phyloP scores from a whole-genome alignment of 1,140 invertebrate species.

The Pseudomyrmex gracilis region DNA sequence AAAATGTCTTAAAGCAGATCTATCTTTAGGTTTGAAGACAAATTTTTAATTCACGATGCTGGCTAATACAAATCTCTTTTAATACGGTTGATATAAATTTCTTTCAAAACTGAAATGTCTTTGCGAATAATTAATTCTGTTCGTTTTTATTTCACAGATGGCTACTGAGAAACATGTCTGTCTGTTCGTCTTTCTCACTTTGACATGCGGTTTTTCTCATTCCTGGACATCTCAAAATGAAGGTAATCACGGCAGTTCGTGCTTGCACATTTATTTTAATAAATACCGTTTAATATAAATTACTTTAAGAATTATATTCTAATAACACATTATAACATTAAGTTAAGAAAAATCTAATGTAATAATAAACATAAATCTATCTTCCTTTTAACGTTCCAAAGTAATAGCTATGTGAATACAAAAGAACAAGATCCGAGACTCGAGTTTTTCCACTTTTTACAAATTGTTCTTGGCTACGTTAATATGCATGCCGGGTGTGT shows the following conservation, averaged over 20 bases:
- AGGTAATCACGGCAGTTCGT: constrained; percentile 70
- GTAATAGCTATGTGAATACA: neutral
- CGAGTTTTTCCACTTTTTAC: constrained; percentile 51
- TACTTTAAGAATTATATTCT: neutral
- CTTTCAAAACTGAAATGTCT: neutral
- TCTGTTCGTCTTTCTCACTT: constrained; percentile 77
- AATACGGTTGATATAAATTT: neutral
- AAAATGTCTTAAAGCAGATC: constrained; percentile 54
- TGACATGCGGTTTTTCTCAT: constrained; percentile 76
- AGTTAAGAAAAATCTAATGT: too few species aligned
- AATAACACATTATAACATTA: too few species aligned
- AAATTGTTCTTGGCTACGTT: constrained; percentile 37
- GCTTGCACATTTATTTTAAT: neutral
- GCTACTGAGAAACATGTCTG: constrained; percentile 77
- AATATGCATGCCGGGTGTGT: constrained; percentile 37
- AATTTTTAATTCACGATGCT: constrained; percentile 15
- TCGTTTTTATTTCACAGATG: constrained; percentile 77
- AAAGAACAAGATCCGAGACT: constrained; percentile 25
- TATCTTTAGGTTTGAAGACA: constrained; percentile 23
- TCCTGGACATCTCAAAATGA: constrained; percentile 64
- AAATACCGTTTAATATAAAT: neutral
- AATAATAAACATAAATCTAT: neutral
- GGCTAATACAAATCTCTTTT: neutral
- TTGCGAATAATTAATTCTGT: constrained; percentile 11
- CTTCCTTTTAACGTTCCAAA: neutral